Conservation (phyloP, 2,888 invertebrate species). For the Chrysopilus asiliformis region DNA sequence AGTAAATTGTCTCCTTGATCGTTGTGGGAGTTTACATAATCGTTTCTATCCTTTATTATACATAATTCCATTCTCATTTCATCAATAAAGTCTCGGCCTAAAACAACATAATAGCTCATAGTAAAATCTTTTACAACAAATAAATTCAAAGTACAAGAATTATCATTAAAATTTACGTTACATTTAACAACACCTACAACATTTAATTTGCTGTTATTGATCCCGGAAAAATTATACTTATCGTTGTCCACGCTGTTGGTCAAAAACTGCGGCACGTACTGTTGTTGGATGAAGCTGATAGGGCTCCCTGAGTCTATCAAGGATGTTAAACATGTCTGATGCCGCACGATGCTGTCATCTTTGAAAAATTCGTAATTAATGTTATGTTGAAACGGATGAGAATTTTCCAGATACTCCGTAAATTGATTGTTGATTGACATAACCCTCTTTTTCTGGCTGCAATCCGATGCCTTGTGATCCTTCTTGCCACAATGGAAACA, state of each 20-base stretch:
- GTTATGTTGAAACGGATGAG: too few relatives aligned
- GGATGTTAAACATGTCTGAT: constrained; percentile 14
- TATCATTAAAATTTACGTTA: constrained; percentile 7
- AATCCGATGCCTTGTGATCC: too few relatives aligned
- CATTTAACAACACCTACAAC: constrained; percentile 9
- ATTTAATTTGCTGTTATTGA: constrained; percentile 13
- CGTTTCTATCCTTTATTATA: constrained; percentile 1
- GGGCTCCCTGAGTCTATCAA: constrained; percentile 16
- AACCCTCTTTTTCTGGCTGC: too few relatives aligned
- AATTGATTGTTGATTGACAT: too few relatives aligned
- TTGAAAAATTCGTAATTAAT: too few relatives aligned
- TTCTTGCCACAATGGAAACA: not conserved
- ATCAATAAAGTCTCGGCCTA: constrained; percentile 7
- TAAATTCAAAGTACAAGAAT: constrained; percentile 3
- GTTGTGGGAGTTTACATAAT: constrained; percentile 2
- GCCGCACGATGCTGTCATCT: too few relatives aligned
- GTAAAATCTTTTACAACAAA: constrained; percentile 6
- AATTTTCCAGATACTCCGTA: too few relatives aligned
- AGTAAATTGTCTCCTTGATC: constrained; percentile 2
- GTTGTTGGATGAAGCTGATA: constrained; percentile 9
- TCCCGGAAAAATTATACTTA: constrained; percentile 9
- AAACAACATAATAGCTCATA: constrained; percentile 6
- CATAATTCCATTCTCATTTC: not conserved
- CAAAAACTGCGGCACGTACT: constrained; percentile 6
- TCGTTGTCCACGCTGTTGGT: constrained; percentile 4